phyloP scores from a whole-genome alignment of 92 coral and sea anemone species.

The Palythoa grandiflora region DNA sequence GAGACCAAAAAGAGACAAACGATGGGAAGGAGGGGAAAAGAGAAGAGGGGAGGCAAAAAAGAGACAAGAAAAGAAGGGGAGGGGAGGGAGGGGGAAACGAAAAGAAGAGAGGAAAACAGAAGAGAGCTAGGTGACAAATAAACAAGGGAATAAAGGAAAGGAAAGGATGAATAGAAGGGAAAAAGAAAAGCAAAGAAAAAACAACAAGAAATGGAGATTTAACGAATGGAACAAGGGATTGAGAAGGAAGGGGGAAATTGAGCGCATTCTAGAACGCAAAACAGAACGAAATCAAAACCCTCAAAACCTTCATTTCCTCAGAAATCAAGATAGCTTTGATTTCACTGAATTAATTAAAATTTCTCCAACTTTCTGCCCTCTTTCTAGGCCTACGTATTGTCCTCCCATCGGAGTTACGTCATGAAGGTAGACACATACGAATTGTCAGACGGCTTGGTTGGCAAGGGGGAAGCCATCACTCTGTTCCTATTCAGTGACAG shows the following conservation, averaged over 20 bases:
- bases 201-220: neutral
- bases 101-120: neutral
- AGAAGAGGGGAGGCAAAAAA: neutral
- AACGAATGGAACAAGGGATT: no score
- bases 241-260: no score
- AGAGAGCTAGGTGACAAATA: neutral
- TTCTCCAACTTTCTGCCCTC: neutral
- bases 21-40: neutral
- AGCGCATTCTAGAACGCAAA: no score
- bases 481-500: constrained; percentile 97
- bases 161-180: neutral
- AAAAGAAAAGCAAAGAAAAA: neutral
- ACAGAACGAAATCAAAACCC: no score
- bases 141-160: neutral
- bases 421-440: constrained; percentile 93
- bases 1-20: neutral
- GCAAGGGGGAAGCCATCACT: constrained; percentile 95
- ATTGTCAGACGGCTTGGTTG: constrained; percentile 88
- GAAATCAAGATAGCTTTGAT: neutral
- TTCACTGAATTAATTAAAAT: no score
- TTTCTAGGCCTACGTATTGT: constrained; percentile 86
- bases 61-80: neutral
- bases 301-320: no score
- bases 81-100: neutral
- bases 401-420: constrained; percentile 93